Percentiles rank a stretch among this genome's conserved stretches.
Evolutionary conservation across 2,113 vertebrate species (phyloP).

Genomic region (Sorex araneus): DNA sequence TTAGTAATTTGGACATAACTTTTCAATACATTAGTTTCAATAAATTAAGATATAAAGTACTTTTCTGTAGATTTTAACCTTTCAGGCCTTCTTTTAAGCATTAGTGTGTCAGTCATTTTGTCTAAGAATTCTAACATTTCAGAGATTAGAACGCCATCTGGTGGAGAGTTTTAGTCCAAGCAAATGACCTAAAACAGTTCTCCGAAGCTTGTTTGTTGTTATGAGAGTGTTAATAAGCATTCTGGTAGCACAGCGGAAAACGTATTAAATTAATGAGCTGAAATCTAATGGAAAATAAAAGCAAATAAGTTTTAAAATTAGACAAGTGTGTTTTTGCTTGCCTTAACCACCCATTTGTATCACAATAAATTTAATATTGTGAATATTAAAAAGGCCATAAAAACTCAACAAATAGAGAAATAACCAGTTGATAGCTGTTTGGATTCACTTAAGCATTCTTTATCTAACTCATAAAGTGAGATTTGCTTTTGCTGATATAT

Average conservation of each 20-base stretch:
- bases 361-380: conserved; percentile 54
- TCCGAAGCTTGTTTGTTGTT: not conserved
- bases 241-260: conserved; percentile 31
- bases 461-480: not conserved
- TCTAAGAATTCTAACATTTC: conserved; percentile 64
- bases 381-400: conserved; percentile 35
- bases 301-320: conserved; percentile 61
- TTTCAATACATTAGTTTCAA: not conserved
- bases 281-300: conserved; percentile 60
- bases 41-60: not conserved
- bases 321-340: conserved; percentile 34
- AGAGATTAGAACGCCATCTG: conserved; percentile 87
- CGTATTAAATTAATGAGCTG: conserved; percentile 54
- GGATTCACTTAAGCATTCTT: not conserved
- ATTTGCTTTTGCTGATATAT: not conserved
- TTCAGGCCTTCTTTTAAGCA: conserved; percentile 50
- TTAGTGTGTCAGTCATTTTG: conserved; percentile 12
- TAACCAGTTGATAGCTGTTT: not conserved
- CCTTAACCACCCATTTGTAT: not conserved
- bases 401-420: conserved; percentile 15
- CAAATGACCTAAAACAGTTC: not conserved
- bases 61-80: conserved; percentile 17
- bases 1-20: not conserved
- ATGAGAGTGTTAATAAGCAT: not conserved
- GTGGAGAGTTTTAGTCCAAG: conserved; percentile 80